Conservation (phyloP, 2,113 vertebrate genomes). For the Platycercus adscitus region DNA sequence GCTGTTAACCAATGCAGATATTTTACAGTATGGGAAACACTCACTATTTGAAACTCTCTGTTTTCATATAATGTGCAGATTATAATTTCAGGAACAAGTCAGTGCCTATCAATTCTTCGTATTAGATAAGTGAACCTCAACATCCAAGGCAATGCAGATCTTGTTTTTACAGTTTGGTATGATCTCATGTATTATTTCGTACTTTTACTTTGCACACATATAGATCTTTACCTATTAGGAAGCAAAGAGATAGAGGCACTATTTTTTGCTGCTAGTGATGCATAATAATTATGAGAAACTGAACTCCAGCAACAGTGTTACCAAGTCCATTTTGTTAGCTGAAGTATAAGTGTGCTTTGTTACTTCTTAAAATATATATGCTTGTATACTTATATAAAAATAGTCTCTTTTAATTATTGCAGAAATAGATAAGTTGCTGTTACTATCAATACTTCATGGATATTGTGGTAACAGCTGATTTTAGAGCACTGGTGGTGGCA, state of each 20-base stretch:
- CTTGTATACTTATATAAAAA: slow-evolving; percentile 54
- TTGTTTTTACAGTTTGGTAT: not conserved
- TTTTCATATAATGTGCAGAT: not conserved
- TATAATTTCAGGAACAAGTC: not conserved
- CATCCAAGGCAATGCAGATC: not conserved
- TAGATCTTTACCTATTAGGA: not conserved
- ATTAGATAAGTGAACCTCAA: not conserved
- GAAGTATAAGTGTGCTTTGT: slow-evolving; percentile 55
- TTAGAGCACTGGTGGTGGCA: slow-evolving; percentile 54
- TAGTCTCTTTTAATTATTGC: slow-evolving; percentile 67
- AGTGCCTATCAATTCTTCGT: not conserved
- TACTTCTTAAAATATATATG: slow-evolving; percentile 55
- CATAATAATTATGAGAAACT: slow-evolving; percentile 35
- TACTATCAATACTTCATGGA: slow-evolving; percentile 27
- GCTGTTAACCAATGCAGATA: not conserved
- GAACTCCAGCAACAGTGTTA: slow-evolving; percentile 38
- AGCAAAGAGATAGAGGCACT: slow-evolving; percentile 7
- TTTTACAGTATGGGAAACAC: not conserved
- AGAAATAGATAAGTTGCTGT: slow-evolving; percentile 49
- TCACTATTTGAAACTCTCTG: not conserved
- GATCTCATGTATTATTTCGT: not conserved
- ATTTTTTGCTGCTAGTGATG: slow-evolving; percentile 47
- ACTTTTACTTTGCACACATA: not conserved
- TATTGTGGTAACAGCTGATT: slow-evolving; percentile 56
- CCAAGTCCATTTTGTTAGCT: slow-evolving; percentile 13